Conservation (phyloP, 1,140 invertebrate genomes). For the Drosophila pallidifrons region DNA sequence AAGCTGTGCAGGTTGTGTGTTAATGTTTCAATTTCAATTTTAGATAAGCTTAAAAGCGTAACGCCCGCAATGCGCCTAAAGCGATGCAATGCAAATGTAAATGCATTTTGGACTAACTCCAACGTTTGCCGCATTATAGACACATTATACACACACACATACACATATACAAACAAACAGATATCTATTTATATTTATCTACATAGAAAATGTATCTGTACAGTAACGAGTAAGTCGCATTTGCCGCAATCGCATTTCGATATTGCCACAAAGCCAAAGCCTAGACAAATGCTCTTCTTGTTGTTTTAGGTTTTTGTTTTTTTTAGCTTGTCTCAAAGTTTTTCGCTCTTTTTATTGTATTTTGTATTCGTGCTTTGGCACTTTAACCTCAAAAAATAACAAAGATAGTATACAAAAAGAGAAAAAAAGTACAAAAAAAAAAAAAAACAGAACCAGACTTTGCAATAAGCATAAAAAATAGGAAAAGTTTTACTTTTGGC, state of each 20-base stretch:
- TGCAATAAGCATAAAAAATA: conserved; percentile 56
- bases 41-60: conserved; percentile 66
- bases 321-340: conserved; percentile 2
- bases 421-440: not conserved
- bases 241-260: conserved; percentile 71
- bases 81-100: conserved; percentile 78
- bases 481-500: conserved; percentile 57
- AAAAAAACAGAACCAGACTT: conserved; percentile 17
- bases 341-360: conserved; percentile 29
- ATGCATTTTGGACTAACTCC: conserved; percentile 75
- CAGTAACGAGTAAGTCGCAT: conserved; percentile 11
- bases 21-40: conserved; percentile 62
- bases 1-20: conserved; percentile 18
- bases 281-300: conserved; percentile 56
- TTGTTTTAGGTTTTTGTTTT: conserved; percentile 12
- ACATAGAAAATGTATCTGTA: conserved; percentile 11
- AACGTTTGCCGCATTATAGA: conserved; percentile 78
- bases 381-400: conserved; percentile 69
- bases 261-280: conserved; percentile 62
- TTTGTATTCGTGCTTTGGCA: conserved; percentile 69
- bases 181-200: conserved; percentile 2
- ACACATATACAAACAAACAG: too few relatives aligned
- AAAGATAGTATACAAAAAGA: conserved; percentile 8
- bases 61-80: conserved; percentile 77
- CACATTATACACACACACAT: conserved; percentile 15